phyloP scores from a whole-genome alignment of 2,797 vertebrate species.

The Numenius phaeopus region DNA sequence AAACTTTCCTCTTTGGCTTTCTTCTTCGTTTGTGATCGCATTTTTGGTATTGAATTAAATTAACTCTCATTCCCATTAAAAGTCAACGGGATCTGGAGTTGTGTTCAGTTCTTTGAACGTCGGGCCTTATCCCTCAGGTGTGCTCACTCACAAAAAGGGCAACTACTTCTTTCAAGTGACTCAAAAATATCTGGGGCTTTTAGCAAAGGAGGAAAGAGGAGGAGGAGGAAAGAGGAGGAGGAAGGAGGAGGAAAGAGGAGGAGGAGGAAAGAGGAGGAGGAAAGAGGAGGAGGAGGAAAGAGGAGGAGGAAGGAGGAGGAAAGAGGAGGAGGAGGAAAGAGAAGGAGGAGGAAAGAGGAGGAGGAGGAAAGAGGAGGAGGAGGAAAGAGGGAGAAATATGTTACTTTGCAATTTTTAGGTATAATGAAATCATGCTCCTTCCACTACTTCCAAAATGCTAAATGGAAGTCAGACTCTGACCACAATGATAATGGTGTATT shows the following conservation, averaged over 20 bases:
- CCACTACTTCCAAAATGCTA: not conserved
- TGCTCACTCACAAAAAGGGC: not conserved
- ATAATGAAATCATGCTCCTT: not conserved
- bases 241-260: no score
- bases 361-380: no score
- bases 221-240: no score
- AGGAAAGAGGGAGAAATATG: not conserved
- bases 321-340: not conserved
- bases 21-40: not conserved
- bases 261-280: no score
- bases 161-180: not conserved
- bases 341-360: no score
- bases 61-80: not conserved
- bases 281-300: no score
- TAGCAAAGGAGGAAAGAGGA: not conserved
- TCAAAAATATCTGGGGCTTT: not conserved
- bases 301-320: no score
- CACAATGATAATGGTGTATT: not conserved
- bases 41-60: not conserved
- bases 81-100: not conserved
- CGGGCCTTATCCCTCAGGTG: not conserved
- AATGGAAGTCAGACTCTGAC: not conserved
- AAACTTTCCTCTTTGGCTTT: not conserved
- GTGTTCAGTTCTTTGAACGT: not conserved
- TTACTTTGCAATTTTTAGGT: not conserved